Evolutionary conservation across 2,888 invertebrate genomes (phyloP).

Genomic region (Perithous albicinctus): DNA sequence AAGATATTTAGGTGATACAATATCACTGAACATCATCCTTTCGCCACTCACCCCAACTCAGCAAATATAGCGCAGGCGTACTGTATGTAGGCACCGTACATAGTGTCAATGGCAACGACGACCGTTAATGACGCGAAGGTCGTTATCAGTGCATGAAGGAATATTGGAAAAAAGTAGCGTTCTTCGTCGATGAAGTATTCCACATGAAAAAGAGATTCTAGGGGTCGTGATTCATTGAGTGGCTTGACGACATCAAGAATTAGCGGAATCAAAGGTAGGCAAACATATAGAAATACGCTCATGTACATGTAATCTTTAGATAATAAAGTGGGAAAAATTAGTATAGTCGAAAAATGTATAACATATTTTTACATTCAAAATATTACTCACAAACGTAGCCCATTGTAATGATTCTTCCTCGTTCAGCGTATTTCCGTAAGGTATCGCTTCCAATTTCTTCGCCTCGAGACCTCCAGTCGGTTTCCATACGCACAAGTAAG

Average conservation of each 20-base stretch:
- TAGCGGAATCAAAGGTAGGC: conserved; percentile 40
- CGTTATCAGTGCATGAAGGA: conserved; percentile 34
- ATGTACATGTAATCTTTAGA: conserved; percentile 46
- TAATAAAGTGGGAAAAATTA: not conserved
- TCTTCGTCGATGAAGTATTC: conserved; percentile 56
- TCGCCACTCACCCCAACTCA: conserved; percentile 42
- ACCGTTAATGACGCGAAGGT: conserved; percentile 35
- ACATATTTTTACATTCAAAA: not conserved
- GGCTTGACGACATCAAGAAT: conserved; percentile 46
- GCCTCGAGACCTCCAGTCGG: conserved; percentile 48
- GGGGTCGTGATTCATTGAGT: conserved; percentile 52
- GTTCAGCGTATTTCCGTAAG: conserved; percentile 48
- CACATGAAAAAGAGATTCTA: conserved; percentile 44
- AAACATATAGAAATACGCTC: conserved; percentile 28
- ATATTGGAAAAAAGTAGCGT: conserved; percentile 44
- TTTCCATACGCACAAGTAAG: conserved; percentile 46
- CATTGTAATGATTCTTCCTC: conserved; percentile 22
- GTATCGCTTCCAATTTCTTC: conserved; percentile 18
- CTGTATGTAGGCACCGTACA: conserved; percentile 54
- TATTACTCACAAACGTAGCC: conserved; percentile 17
- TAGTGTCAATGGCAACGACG: conserved; percentile 45
- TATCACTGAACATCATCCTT: not conserved
- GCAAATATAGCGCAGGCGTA: conserved; percentile 50
- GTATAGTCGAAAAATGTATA: not conserved
- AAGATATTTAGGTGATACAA: not conserved